phyloP scores from a whole-genome alignment of 2,797 vertebrate genomes.

The Odontamblyopus lacepedii region DNA sequence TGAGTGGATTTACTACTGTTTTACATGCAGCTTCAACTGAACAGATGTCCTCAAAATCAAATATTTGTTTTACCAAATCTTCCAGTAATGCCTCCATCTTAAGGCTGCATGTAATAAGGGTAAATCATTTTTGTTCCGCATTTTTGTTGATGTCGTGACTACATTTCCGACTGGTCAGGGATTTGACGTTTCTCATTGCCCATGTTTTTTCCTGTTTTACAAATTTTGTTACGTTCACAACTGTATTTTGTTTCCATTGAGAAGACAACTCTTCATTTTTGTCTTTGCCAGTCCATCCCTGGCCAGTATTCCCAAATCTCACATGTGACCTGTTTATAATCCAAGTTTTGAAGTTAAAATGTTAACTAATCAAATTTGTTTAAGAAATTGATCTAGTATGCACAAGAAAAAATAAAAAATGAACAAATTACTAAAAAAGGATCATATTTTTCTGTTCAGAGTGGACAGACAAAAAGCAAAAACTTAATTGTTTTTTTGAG shows the following conservation, averaged over 20 bases:
- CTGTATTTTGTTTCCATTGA: constrained; percentile 8
- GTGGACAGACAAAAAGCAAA: not conserved
- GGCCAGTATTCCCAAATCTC: constrained; percentile 30
- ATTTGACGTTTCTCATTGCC: constrained; percentile 9
- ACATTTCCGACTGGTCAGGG: constrained; percentile 35
- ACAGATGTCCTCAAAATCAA: not conserved
- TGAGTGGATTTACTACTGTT: constrained; percentile 6
- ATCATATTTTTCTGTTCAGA: not conserved
- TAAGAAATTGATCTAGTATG: not conserved
- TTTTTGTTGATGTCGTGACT: constrained; percentile 17
- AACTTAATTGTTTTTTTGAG: no score
- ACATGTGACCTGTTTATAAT: constrained; percentile 23
- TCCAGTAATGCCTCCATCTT: not conserved
- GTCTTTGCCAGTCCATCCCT: constrained; percentile 40
- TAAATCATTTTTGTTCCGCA: not conserved
- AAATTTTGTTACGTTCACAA: constrained; percentile 10
- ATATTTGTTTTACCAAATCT: constrained; percentile 5
- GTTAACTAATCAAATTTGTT: not conserved
- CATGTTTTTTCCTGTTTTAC: not conserved
- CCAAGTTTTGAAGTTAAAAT: no score
- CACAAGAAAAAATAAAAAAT: not conserved
- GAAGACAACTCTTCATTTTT: constrained; percentile 8
- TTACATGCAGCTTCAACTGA: constrained; percentile 40
- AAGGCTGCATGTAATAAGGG: constrained; percentile 27
- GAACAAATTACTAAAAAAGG: not conserved